Evolutionary conservation across 92 coral and sea anemone species (phyloP), one percentile per base, ranked within the genome.

Genomic region (Palythoa heliodiscus): DNA sequence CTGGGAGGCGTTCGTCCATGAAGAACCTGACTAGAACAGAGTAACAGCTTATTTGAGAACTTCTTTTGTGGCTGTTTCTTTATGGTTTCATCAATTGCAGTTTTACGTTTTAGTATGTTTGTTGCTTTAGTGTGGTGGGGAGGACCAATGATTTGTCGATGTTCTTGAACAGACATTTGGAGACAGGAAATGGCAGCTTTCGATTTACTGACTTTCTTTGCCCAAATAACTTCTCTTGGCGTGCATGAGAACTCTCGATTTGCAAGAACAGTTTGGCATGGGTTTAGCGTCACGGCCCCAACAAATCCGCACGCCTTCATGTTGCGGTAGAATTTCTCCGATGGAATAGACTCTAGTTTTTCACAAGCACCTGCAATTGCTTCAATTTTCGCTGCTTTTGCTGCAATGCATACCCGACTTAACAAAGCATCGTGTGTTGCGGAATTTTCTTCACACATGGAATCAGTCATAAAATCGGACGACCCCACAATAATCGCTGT

Each of bases 281-380:
- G 84, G 55, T 82, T 55, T 22, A 75, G 67, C 2, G 75, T 20
- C 22, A 47, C 76, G 14, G 88, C 82, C 15, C 88, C 88, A 4
- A 7, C 82, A 39, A 87, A 81, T 7, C 89, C 89, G 39, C 87
- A 68, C 4, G 87, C 87, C 20, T 87, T 87, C 89, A 87, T 87
- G 78, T 35, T 70, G 39, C 89, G 89, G 15, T 81, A 81, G 69
- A 87, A 87, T 38, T 52, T 35, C 25, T 87, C 89, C 54, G 82
- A 17, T 5, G 70, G 38, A 81, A 82, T 73, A 39, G 55, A 80
- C 54, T 87, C 86, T 6, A 80, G 60, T 43, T 87, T 87, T 75
- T 87, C 87, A 23, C 79, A 69, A 19, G 29, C 35, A 14, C 89
- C 87, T 52, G 89, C 75, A 52, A 87, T 87, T 24, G 87, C 87